phyloP scores from a whole-genome alignment of 2,797 vertebrate species.

The Eospalax fontanierii region DNA sequence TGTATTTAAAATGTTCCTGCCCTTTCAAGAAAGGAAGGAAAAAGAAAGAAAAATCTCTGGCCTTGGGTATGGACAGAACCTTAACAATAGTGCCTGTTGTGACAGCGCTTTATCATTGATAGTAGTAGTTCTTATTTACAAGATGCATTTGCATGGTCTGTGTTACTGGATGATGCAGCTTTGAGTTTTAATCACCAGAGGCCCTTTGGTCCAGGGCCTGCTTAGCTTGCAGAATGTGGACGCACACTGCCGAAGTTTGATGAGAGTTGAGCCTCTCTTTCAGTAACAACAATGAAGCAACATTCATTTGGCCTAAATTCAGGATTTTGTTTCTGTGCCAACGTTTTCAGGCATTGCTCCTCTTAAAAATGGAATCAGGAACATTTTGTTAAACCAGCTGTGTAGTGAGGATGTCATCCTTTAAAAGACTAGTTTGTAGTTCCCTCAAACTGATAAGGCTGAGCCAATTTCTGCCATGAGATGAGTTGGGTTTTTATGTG shows the following conservation, averaged over 20 bases:
- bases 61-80: neutral
- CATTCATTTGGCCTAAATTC: conserved; percentile 90
- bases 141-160: neutral
- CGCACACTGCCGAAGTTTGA: conserved; percentile 88
- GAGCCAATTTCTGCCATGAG: neutral
- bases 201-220: conserved; percentile 82
- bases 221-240: conserved; percentile 88
- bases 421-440: conserved; percentile 74
- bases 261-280: conserved; percentile 89
- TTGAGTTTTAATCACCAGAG: conserved; percentile 53
- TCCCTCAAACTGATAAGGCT: conserved; percentile 72
- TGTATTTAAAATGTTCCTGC: conserved; percentile 54
- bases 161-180: neutral
- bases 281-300: conserved; percentile 91
- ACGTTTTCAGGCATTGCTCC: conserved; percentile 88
- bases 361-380: conserved; percentile 86
- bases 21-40: neutral
- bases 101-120: conserved; percentile 21
- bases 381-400: conserved; percentile 88
- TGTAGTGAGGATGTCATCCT: conserved; percentile 79
- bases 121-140: neutral
- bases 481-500: neutral
- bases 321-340: conserved; percentile 88
- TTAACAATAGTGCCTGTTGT: conserved; percentile 2
- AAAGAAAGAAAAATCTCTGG: neutral